phyloP scores from a whole-genome alignment of 2,888 invertebrate species.

The Brachyptera putata region DNA sequence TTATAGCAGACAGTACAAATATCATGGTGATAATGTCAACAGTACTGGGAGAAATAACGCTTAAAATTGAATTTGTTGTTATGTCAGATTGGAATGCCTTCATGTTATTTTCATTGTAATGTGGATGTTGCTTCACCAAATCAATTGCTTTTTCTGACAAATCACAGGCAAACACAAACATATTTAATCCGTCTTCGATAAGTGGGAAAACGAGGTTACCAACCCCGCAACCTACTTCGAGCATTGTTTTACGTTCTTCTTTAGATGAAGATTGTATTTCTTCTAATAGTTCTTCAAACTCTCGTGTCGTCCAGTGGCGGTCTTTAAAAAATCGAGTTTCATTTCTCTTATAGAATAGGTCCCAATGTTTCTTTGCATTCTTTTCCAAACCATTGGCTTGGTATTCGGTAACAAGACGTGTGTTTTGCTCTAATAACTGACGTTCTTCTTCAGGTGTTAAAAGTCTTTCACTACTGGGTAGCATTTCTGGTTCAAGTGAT shows the following conservation, averaged over 20 bases:
- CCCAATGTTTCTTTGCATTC: slow-evolving; percentile 89
- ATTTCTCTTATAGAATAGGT: slow-evolving; percentile 93
- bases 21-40: slow-evolving; percentile 85
- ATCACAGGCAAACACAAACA: slow-evolving; percentile 84
- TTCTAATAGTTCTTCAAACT: slow-evolving; percentile 77
- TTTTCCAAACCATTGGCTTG: slow-evolving; percentile 73
- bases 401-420: slow-evolving; percentile 62
- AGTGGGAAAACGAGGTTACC: slow-evolving; percentile 95
- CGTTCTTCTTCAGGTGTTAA: slow-evolving; percentile 57
- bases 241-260: slow-evolving; percentile 36
- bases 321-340: slow-evolving; percentile 92
- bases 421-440: slow-evolving; percentile 64
- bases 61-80: slow-evolving; percentile 62
- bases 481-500: slow-evolving; percentile 1
- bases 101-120: slow-evolving; percentile 62
- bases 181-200: slow-evolving; percentile 68
- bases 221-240: slow-evolving; percentile 94
- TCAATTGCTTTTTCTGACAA: slow-evolving; percentile 88
- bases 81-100: slow-evolving; percentile 82
- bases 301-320: slow-evolving; percentile 93
- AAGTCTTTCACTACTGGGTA: not conserved
- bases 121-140: slow-evolving; percentile 64
- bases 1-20: slow-evolving; percentile 92
- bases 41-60: slow-evolving; percentile 48
- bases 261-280: slow-evolving; percentile 36